A percentile compares a stretch with the other conserved stretches of the same genome.
phyloP scores from a whole-genome alignment of 2,888 invertebrate species.

The Pilophorus perplexus region DNA sequence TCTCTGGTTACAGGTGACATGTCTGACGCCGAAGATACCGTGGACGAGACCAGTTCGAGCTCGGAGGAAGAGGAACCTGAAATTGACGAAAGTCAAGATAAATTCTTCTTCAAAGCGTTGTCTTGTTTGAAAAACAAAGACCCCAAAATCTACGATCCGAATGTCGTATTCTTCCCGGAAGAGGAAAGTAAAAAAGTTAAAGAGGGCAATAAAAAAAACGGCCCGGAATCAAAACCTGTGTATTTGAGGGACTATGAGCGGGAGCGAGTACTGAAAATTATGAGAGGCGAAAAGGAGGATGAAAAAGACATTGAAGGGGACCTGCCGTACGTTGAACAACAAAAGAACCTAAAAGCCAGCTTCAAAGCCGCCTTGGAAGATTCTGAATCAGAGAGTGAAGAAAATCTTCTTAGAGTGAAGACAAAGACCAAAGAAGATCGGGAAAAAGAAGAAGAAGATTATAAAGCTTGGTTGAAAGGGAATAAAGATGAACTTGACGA shows the following conservation, averaged over 20 bases:
- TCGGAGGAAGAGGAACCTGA: constrained; percentile 40
- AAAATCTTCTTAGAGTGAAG: constrained; percentile 57
- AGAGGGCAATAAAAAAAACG: constrained; percentile 52
- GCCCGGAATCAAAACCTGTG: constrained; percentile 56
- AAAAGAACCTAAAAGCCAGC: constrained; percentile 63
- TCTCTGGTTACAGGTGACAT: too few species aligned
- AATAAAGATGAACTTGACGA: constrained; percentile 62
- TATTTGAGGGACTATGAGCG: constrained; percentile 77
- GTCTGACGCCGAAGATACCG: constrained; percentile 3
- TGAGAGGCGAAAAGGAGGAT: constrained; percentile 46
- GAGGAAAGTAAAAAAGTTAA: constrained; percentile 23
- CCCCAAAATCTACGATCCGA: constrained; percentile 81
- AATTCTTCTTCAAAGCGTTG: constrained; percentile 83
- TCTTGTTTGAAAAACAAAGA: constrained; percentile 83
- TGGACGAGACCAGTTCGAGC: constrained; percentile 34
- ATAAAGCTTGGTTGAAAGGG: constrained; percentile 78
- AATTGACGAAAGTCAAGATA: constrained; percentile 54
- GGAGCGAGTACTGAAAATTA: constrained; percentile 55
- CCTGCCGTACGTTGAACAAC: constrained; percentile 63
- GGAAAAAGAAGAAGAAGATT: constrained; percentile 59
- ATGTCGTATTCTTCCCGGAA: constrained; percentile 64
- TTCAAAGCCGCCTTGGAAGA: constrained; percentile 59
- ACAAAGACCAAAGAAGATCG: constrained; percentile 58
- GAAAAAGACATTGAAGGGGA: constrained; percentile 41
- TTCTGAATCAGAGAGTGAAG: constrained; percentile 58